Evolutionary conservation across 2,797 vertebrate genomes (phyloP).

Genomic region (Microtus obscurus): DNA sequence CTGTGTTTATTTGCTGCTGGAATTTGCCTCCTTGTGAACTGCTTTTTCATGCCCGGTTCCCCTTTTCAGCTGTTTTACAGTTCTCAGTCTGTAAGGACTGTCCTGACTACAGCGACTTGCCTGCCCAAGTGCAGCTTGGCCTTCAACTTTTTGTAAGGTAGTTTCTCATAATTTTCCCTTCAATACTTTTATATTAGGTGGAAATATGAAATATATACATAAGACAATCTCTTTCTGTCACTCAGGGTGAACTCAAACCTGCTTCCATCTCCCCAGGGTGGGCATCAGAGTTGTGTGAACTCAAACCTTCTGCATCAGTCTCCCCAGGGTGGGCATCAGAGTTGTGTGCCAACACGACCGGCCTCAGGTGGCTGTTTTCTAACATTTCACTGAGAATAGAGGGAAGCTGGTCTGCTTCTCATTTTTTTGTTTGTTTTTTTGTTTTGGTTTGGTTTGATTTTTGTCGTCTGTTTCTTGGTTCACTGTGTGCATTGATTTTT

Average conservation of each 20-base stretch:
- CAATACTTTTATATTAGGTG: neutral
- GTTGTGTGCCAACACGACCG: neutral
- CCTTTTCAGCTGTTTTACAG: neutral
- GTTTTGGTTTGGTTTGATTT: neutral
- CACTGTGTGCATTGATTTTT: neutral
- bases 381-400: neutral
- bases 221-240: neutral
- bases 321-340: neutral
- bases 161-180: neutral
- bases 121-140: neutral
- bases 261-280: neutral
- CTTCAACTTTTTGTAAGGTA: neutral
- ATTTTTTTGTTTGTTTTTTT: neutral
- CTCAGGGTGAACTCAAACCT: neutral
- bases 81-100: neutral
- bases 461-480: neutral
- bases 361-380: accelerated
- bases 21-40: neutral
- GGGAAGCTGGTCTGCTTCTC: neutral
- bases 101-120: neutral
- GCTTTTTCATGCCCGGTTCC: neutral
- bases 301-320: neutral
- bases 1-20: neutral
- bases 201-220: neutral
- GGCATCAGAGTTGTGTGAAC: neutral